Evolutionary conservation across 2,113 vertebrate species (phyloP).

Genomic region (Dasyurus viverrinus): DNA sequence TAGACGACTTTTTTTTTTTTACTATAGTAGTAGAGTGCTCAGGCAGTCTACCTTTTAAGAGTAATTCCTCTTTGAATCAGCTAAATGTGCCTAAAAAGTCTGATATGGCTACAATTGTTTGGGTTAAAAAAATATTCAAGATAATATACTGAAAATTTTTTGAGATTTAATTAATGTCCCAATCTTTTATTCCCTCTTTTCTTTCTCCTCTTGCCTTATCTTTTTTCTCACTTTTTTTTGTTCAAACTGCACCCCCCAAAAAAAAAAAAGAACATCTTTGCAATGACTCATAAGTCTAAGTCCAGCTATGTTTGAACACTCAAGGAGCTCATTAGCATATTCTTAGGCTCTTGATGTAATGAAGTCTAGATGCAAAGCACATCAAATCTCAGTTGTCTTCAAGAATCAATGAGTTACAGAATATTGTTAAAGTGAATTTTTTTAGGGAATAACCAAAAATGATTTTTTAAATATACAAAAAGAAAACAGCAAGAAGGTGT

Average conservation of each 20-base stretch:
- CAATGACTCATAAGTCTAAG: not conserved
- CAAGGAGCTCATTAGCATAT: constrained; percentile 52
- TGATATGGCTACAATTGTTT: not conserved
- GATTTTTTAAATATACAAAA: not conserved
- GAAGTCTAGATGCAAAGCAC: constrained; percentile 41
- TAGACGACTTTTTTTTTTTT: not conserved
- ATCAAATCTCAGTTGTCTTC: constrained; percentile 42
- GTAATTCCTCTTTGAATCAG: not conserved
- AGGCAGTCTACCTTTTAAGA: not conserved
- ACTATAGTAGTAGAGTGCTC: not conserved
- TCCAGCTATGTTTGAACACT: not conserved
- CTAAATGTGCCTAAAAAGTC: not conserved
- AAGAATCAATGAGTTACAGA: not conserved
- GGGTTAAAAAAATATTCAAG: not conserved
- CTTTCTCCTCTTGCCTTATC: not conserved
- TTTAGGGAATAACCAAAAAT: not conserved
- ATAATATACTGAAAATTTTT: not conserved
- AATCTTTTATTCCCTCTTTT: not conserved
- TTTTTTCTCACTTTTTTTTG: not conserved
- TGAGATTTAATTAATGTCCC: not conserved
- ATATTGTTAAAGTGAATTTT: not conserved
- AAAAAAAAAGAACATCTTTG: not conserved
- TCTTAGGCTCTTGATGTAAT: constrained; percentile 49
- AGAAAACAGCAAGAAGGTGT: not conserved
- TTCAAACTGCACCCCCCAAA: not conserved